Conservation (phyloP, 2,113 vertebrate genomes). For the Lagopus leucura region DNA sequence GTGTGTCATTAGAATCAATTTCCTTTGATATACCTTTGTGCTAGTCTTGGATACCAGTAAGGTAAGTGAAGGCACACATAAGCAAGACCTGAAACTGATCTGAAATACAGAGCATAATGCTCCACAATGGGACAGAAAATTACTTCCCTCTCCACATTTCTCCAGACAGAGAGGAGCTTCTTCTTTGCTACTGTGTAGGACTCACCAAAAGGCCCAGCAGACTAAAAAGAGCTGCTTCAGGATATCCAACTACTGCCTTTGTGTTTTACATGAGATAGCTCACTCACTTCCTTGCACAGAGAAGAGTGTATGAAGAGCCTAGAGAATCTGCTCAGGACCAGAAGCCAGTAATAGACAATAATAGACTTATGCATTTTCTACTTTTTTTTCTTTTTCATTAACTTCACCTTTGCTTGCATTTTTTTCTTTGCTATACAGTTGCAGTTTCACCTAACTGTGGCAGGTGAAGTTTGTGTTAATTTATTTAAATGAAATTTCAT, state of each 20-base stretch:
- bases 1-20: not conserved
- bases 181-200: not conserved
- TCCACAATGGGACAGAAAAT: conserved; percentile 13
- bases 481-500: conserved; percentile 31
- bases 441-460: not conserved
- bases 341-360: not conserved
- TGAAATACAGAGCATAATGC: not conserved
- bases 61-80: not conserved
- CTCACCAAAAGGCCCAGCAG: not conserved
- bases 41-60: not conserved
- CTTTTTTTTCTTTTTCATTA: not conserved
- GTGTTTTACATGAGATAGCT: not conserved
- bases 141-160: not conserved
- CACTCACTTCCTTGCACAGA: not conserved
- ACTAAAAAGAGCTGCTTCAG: not conserved
- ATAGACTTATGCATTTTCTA: not conserved
- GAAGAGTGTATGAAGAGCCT: not conserved
- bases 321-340: not conserved
- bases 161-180: not conserved
- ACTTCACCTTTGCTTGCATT: not conserved
- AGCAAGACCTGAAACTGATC: not conserved
- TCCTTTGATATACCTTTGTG: not conserved
- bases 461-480: not conserved
- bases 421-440: not conserved
- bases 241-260: not conserved